Evolutionary conservation across 1,140 invertebrate species (phyloP), one percentile per base, ranked within the genome.

Genomic region (Atta cephalotes): DNA sequence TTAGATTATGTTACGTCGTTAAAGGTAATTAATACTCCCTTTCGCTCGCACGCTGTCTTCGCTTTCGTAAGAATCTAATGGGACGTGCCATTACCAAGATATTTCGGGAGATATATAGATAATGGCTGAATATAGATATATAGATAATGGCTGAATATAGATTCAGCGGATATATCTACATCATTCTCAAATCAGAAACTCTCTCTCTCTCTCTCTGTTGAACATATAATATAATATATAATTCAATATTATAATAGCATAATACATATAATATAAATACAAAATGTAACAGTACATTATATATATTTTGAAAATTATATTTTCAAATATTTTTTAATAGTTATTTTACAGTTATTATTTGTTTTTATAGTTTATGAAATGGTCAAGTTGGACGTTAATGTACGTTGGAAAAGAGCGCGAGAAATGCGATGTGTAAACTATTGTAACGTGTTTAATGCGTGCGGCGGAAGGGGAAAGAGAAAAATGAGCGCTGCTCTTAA

Each of bases 1-100:
- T 90, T 90, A 45, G 80, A 89, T 89, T 85, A 72, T 79, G 39
- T 85, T 77, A 74, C 63, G 21, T 85, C 68, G 79, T 78, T 86
- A 63, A 66, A 78, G 86, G 77, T 85, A 88, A 90, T 90, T 90
- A 90, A 90, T 86, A 82, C 56, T 85, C 21, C 62, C 74, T 66
- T 79, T 65, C 51, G 56, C 28, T 77, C 56, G 49, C 60, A 76
- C 60, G 86, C 82, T 62, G 45, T 35, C 21, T 60, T 62, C 39
- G 51, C 25, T 45, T 60, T 21, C 62, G 45, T 85, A 31, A 77
- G 74, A 84, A 66, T 60, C 31, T 39, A 51, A 49, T 62, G 71
- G 66, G 49, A 74, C 49, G 58, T 74, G 53, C 16, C 85, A 84
- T 84, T 84, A 49, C 3, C 25, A 10, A 12, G 66, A 72, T 60